Conservation (phyloP, 2,888 invertebrate genomes). For the Cynaeus angustus region DNA sequence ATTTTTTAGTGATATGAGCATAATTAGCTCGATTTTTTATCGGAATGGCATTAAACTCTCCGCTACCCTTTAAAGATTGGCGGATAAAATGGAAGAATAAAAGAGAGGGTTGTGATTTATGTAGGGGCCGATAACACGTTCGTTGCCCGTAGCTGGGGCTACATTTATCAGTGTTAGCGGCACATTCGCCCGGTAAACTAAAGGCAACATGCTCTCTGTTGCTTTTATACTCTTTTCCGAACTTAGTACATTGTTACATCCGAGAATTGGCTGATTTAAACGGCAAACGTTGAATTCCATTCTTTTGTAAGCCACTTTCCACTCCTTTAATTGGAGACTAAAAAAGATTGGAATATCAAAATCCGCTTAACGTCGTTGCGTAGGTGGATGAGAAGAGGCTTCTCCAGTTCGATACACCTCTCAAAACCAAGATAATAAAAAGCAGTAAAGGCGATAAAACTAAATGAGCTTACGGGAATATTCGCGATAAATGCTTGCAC, state of each 20-base stretch:
- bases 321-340: not conserved
- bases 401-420: not conserved
- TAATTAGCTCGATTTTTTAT: not conserved
- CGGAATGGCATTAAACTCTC: conserved; percentile 33
- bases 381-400: not conserved
- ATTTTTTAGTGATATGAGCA: too few relatives aligned
- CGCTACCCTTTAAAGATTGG: conserved; percentile 53
- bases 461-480: conserved; percentile 3
- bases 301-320: not conserved
- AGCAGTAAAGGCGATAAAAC: conserved; percentile 5
- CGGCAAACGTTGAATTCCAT: conserved; percentile 7
- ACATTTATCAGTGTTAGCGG: conserved; percentile 61
- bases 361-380: not conserved
- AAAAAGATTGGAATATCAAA: not conserved
- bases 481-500: not conserved
- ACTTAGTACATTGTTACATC: conserved; percentile 36
- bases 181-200: conserved; percentile 47
- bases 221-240: conserved; percentile 40
- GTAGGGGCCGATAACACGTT: conserved; percentile 59
- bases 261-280: conserved; percentile 35
- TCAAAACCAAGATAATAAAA: not conserved
- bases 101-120: conserved; percentile 60
- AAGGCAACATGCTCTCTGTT: conserved; percentile 48
- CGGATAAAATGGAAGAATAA: conserved; percentile 54
- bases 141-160: conserved; percentile 57